phyloP scores from a whole-genome alignment of 1,140 invertebrate genomes.

The Platyscapa corneri region DNA sequence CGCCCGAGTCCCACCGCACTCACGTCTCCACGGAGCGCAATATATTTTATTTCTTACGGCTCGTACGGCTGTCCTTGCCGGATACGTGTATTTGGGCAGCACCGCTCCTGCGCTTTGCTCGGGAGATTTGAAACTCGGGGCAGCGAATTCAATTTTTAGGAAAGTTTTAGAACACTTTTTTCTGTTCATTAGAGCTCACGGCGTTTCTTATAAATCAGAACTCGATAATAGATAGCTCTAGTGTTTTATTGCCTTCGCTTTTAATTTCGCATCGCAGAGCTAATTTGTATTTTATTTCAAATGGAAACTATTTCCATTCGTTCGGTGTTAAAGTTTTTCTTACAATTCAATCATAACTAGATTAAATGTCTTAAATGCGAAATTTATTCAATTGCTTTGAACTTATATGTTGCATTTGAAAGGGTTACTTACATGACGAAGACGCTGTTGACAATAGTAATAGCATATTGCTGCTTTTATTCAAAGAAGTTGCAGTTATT shows the following conservation, averaged over 20 bases:
- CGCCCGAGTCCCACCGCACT: conserved; percentile 54
- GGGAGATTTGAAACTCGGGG: neutral
- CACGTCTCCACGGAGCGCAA: conserved; percentile 51
- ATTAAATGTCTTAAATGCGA: too few relatives aligned
- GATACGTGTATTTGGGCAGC: neutral
- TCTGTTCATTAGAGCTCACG: neutral
- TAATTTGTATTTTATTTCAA: too few relatives aligned
- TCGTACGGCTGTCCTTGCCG: neutral
- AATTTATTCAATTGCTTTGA: too few relatives aligned
- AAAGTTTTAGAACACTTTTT: neutral
- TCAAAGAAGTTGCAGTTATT: too few relatives aligned
- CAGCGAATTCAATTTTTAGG: neutral
- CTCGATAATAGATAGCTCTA: neutral
- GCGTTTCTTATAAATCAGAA: neutral
- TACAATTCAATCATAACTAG: too few relatives aligned
- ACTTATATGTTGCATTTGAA: too few relatives aligned
- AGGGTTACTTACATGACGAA: too few relatives aligned
- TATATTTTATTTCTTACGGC: conserved; percentile 56
- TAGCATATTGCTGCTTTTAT: too few relatives aligned
- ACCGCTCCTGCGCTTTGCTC: neutral
- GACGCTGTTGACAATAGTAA: too few relatives aligned
- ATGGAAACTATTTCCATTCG: too few relatives aligned
- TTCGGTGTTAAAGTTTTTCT: too few relatives aligned
- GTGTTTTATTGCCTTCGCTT: neutral
- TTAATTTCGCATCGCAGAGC: neutral